phyloP scores from a whole-genome alignment of 2,888 invertebrate genomes.

The Coleophora deauratella region DNA sequence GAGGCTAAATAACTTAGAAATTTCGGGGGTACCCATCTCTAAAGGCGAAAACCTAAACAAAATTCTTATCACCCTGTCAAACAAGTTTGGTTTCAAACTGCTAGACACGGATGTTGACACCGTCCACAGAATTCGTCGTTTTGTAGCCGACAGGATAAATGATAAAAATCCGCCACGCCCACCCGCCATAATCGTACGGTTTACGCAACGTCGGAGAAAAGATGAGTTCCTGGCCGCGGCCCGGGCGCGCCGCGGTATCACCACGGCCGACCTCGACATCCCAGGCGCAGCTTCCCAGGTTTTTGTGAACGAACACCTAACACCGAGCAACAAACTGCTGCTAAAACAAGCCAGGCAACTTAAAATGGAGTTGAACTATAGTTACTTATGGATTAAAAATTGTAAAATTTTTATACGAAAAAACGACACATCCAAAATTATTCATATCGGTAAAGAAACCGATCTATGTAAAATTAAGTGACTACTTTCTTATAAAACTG shows the following conservation, averaged over 20 bases:
- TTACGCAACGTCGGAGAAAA: neutral
- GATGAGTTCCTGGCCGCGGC: neutral
- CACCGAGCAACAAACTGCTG: neutral
- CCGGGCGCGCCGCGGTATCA: neutral
- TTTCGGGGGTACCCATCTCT: neutral
- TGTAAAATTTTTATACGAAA: neutral
- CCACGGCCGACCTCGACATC: neutral
- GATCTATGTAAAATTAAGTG: neutral
- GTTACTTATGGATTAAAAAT: neutral
- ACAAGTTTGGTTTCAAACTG: neutral
- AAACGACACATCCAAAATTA: neutral
- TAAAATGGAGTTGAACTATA: neutral
- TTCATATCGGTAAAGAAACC: neutral
- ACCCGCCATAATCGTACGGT: neutral
- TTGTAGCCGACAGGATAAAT: neutral
- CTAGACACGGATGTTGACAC: neutral
- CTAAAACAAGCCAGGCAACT: neutral
- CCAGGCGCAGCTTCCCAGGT: neutral
- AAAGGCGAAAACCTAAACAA: neutral
- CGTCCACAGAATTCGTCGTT: neutral
- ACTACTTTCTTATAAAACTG: too few relatives aligned
- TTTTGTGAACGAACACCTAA: neutral
- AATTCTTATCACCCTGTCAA: neutral
- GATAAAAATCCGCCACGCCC: neutral
- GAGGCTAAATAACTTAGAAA: neutral